Conservation (phyloP, 2,113 vertebrate species). For the Rhinolophus sinicus region DNA sequence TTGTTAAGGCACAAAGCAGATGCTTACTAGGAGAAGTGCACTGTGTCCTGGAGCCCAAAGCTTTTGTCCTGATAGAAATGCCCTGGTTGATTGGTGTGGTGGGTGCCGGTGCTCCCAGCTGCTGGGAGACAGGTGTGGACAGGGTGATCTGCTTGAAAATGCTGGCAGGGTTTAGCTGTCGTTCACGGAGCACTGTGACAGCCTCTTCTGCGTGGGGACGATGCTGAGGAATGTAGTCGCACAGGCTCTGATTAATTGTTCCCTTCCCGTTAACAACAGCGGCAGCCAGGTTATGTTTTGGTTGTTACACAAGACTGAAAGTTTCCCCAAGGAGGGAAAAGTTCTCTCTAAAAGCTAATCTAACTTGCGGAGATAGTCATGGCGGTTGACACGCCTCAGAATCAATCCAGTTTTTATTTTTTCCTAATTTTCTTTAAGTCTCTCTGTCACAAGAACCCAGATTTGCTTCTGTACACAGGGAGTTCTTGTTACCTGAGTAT, state of each 20-base stretch:
- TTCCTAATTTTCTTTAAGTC: not conserved
- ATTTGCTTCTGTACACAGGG: not conserved
- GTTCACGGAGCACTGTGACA: rapidly evolving
- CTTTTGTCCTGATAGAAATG: not conserved
- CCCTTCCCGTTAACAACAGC: not conserved
- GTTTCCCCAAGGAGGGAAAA: not conserved
- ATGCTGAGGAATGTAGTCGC: rapidly evolving
- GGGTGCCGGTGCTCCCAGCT: not conserved
- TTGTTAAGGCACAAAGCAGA: rapidly evolving
- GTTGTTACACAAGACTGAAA: not conserved
- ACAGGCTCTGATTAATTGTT: rapidly evolving
- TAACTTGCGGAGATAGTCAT: not conserved
- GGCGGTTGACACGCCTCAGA: no score
- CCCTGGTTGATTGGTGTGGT: no score
- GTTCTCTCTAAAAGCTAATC: not conserved
- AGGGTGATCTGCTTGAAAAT: rapidly evolving
- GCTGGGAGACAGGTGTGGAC: not conserved
- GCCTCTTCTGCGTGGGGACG: rapidly evolving
- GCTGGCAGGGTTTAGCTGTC: rapidly evolving
- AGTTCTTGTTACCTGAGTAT: no score
- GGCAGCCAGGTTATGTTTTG: not conserved
- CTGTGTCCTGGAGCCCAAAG: not conserved
- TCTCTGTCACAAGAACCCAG: not conserved
- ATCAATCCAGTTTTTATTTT: not conserved
- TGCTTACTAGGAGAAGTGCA: no score